Base-by-base conservation (phyloP, 2,888 invertebrate species). In the Hypomecis punctinalis region DNA sequence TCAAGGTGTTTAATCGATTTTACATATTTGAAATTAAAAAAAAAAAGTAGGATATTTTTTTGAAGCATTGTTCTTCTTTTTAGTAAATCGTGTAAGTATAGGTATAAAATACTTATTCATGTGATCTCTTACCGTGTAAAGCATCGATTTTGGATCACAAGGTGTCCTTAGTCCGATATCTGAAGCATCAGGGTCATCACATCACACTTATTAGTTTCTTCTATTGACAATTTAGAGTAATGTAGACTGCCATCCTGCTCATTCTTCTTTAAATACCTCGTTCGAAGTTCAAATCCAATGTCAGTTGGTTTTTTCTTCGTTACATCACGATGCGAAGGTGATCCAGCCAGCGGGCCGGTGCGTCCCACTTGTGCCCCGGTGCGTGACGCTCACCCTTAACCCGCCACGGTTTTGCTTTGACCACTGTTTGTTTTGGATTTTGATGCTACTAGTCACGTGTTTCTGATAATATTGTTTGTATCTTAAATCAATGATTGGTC, bases 351-450 rank as follows among this genome's bases (percentile, higher is more conserved):
- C 70, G 74, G 72, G 75, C 79, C 76, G 75, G 76, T 74, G 79
- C 79, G 87, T 73, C 84, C 84, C 79, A 83, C 78, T 82, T 89
- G 82, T 68, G 78, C 70, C 75, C 70, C 85, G 84, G 85, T 82
- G 85, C 89, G 84, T 88, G 84, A 86, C 85, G 75, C 46, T 78
- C 78, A 61, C 67, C 58, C 61, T 66, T 49, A 61, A 52, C 55
- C 63, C 35, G 60, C 39, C 56, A 62, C 70, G n/a, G 39, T 70
- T 67, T 64, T 71, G 59, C 59, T 59, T 68, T 60, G 45, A 5
- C 10, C 10, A 54, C 9, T 45, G 45, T 45, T 55, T 49, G 45
- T 59, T 55, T 63, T 59, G 42, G 47, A 49, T 37, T 5, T 42
- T 46, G 9, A n/a, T 47, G 40, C 39, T 51, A 43, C 42, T 2